Evolutionary conservation across 2,797 vertebrate genomes (phyloP).

Genomic region (Phalloptychus januarius): DNA sequence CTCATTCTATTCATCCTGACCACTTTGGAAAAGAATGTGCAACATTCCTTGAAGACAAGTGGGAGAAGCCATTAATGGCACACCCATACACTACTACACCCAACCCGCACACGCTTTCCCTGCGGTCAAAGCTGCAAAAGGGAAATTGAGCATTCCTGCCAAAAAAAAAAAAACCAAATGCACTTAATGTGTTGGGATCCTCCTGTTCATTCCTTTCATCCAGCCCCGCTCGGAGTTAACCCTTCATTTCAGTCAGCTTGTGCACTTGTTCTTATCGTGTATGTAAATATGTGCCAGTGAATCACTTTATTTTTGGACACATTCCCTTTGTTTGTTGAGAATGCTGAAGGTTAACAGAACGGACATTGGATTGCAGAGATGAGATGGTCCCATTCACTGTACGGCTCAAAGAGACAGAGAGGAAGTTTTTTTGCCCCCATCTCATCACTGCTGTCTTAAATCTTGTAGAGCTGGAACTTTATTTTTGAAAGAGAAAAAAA

Average conservation of each 20-base stretch:
- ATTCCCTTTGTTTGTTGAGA: constrained; percentile 60
- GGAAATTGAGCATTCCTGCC: constrained; percentile 53
- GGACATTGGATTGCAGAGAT: constrained; percentile 1
- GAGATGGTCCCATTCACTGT: background rate
- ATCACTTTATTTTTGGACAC: constrained; percentile 51
- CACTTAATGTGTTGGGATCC: constrained; percentile 38
- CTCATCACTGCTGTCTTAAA: background rate
- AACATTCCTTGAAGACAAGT: constrained; percentile 48
- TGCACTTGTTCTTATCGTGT: constrained; percentile 48
- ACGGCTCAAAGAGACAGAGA: background rate
- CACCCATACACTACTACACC: constrained; percentile 11
- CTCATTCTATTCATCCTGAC: constrained; percentile 61
- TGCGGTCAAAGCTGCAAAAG: constrained; percentile 25
- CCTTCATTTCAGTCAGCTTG: constrained; percentile 23
- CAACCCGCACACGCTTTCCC: background rate
- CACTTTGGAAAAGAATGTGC: constrained; percentile 21
- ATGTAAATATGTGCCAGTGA: constrained; percentile 60
- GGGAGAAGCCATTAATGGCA: constrained; percentile 29
- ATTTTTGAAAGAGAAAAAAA: background rate
- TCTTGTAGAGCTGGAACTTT: background rate
- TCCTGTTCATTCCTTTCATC: constrained; percentile 20
- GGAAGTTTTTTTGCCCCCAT: background rate
- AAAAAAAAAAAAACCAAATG: constrained; percentile 24
- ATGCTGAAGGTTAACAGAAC: constrained; percentile 5
- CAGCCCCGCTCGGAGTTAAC: constrained; percentile 34